Conservation (phyloP, 2,113 vertebrate species). For the Pimephales promelas region DNA sequence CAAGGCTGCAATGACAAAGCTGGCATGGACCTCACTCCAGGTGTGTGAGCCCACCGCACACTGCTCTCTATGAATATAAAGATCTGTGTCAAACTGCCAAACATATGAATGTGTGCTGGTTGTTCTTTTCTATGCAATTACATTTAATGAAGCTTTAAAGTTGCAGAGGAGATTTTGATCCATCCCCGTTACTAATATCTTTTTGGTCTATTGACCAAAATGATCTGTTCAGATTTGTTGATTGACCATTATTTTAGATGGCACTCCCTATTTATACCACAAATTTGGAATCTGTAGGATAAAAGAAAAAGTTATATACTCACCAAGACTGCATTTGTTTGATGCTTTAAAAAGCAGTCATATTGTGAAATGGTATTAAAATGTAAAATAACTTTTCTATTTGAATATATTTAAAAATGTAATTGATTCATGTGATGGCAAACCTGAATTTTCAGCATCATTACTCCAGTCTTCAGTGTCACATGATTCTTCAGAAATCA, state of each 20-base stretch:
- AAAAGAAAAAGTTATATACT: background rate
- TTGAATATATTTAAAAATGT: too few relatives aligned
- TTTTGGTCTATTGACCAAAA: background rate
- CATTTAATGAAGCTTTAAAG: background rate
- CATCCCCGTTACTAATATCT: background rate
- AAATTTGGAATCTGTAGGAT: background rate
- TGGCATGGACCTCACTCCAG: conserved; percentile 92
- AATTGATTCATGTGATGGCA: too few relatives aligned
- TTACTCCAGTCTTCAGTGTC: background rate
- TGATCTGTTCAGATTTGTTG: too few relatives aligned
- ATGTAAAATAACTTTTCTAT: too few relatives aligned
- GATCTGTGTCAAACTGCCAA: background rate
- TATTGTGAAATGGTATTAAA: background rate
- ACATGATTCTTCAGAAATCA: background rate
- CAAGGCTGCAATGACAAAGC: conserved; percentile 97
- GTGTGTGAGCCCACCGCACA: conserved; percentile 64
- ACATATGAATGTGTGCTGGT: background rate
- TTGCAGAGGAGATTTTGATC: background rate
- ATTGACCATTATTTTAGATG: background rate
- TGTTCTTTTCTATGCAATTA: background rate
- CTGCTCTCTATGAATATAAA: background rate
- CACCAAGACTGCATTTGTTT: background rate
- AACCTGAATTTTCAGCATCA: background rate
- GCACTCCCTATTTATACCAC: background rate
- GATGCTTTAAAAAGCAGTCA: background rate